Conservation (phyloP, 2,888 invertebrate genomes). For the Vesta saturnalis region DNA sequence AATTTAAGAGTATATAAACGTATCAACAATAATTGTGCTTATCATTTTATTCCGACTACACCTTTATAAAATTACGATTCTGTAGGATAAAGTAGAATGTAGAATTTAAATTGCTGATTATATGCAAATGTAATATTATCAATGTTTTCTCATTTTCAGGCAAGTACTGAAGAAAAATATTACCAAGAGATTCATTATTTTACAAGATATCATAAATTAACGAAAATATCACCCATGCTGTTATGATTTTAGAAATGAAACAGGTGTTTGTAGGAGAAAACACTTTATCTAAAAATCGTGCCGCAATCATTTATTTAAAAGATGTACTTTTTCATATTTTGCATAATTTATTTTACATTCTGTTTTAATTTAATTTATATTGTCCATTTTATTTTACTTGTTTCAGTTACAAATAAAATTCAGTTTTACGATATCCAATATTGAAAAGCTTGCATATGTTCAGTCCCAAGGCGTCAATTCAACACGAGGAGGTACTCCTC, state of each 20-base stretch:
- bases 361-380: neutral
- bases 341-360: neutral
- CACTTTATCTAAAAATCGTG: neutral
- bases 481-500: slow-evolving; percentile 15
- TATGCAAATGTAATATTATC: neutral
- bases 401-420: neutral
- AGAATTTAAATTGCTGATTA: neutral
- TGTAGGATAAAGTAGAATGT: too few relatives aligned
- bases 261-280: neutral
- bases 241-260: neutral
- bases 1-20: too few relatives aligned
- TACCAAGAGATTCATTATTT: neutral
- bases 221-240: neutral
- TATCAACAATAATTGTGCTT: too few relatives aligned
- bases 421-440: neutral
- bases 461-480: slow-evolving; percentile 14
- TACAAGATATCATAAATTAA: neutral
- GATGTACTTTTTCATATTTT: neutral
- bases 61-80: too few relatives aligned
- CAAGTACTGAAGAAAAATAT: neutral
- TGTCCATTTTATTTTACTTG: too few relatives aligned
- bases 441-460: neutral
- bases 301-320: neutral
- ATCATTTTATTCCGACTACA: too few relatives aligned
- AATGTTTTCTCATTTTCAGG: neutral